Base-by-base conservation (phyloP, 37 sponge, comb jelly and placozoan species). In the Crambe crambe region DNA sequence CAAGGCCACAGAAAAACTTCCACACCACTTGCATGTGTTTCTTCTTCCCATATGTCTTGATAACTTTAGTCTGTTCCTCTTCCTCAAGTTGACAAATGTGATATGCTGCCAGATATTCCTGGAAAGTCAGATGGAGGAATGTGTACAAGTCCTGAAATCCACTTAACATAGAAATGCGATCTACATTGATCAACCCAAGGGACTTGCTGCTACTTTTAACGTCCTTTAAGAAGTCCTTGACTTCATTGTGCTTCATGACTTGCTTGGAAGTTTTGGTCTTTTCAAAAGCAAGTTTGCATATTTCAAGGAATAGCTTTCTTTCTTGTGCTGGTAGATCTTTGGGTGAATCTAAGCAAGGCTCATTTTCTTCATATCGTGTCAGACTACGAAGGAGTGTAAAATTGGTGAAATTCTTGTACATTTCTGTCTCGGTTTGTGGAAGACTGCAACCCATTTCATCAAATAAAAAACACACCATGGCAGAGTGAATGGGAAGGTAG, bases 21-120 rank as follows among this genome's bases (percentile, higher is more conserved):
- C 75, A 80, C 15, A 86, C 80, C 68, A 41, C 64, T 41, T 51
- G 40, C 79, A 85, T 63, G 42, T 72, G 71, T 5, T 12, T 21
- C 36, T 61, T 25, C 22, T 17, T 31, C 0, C 72, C 81, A 32
- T 74, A 58, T 34, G 15, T 22, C 0, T 1, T 9, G 10, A 22
- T 22, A n/a, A 86, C 73, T 56, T 68, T 57, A 30, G 25, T 20
- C 29, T 74, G 37, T 25, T 27, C 23, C 15, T 43, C 27, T 4
- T 35, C 40, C 18, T 36, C 44, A 21, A 54, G 39, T 23, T 43
- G 10, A 43, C 22, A 21, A 17, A 80, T 17, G 44, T 86, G 69
- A 40, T 29, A 86, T 22, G 87, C 87, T 38, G 81, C 75, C 9
- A 86, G 76, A 47, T 78, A 86, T 54, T 86, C 87, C 56, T 86